Evolutionary conservation across 2,888 invertebrate genomes (phyloP), one percentile per base, ranked within the genome.

Genomic region (Drosophila longiperda): DNA sequence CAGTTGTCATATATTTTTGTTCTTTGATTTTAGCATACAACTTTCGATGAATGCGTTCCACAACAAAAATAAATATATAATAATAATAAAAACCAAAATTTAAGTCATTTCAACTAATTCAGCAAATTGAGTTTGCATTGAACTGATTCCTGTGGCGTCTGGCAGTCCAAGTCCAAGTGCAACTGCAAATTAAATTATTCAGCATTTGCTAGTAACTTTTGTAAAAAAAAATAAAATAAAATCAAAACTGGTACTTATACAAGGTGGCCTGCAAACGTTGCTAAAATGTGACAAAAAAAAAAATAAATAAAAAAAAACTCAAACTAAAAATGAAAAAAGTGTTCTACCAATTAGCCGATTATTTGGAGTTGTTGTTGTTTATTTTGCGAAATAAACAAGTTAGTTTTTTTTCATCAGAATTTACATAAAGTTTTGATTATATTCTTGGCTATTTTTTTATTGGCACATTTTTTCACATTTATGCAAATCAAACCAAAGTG

Each of bases 351-450:
- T 82, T 82, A 73, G 65, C 81, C 78, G 73, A 72, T 70, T 23
- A 80, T 78, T 50, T 74, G 23, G 15, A 54, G 76, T 68, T 57
- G 76, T 68, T 64, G 66, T 74, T 83, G 87, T 79, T 78, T 73
- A 81, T 88, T 88, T 86, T 79, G 85, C 85, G 66, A 88, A 85
- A 77, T 86, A 81, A 83, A 79, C 79, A 77, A 72, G 79, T 80
- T 80, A 77, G 54, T 70, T 70, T 80, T 79, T 79, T 80, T 23
- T 80, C 55, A 74, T 79, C 88, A 83, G 77, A 85, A 82, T 85
- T 85, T 87, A 85, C 86, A 85, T 87, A 87, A 78, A 79, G 71
- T 80, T 80, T 74, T 63, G 63, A 67, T 52, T 57, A 72, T 75
- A 76, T 73, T 79, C 69, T 79, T 73, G 73, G 83, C 83, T 86